A percentile compares a stretch with the other conserved stretches of the same genome.
phyloP scores from a whole-genome alignment of 2,797 vertebrate species.

The Holocentrus rufus region DNA sequence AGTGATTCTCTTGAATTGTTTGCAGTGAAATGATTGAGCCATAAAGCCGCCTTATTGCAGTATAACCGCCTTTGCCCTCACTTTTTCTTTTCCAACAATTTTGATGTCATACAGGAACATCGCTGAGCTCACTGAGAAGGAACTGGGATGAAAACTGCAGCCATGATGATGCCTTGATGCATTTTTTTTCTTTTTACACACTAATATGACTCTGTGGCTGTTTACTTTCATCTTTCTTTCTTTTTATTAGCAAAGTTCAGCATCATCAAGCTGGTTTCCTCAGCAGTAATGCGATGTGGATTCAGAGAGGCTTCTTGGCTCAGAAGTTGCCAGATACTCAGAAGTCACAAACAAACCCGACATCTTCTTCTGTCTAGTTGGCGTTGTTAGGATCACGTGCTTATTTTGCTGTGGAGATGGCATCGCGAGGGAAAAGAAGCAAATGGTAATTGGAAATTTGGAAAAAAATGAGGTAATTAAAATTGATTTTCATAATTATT shows the following conservation, averaged over 20 bases:
- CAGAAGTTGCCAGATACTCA: neutral
- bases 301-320: neutral
- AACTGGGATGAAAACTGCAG: neutral
- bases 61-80: constrained; percentile 4
- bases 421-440: neutral
- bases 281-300: neutral
- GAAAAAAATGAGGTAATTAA: neutral
- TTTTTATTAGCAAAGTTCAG: constrained; percentile 6
- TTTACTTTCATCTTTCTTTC: constrained; percentile 9
- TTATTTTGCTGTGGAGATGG: neutral
- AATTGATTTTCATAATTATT: neutral
- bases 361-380: constrained; percentile 18
- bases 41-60: neutral
- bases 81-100: neutral
- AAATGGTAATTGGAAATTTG: neutral
- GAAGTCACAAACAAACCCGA: constrained; percentile 10
- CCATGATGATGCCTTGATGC: constrained; percentile 13
- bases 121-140: neutral
- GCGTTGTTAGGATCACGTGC: constrained; percentile 7
- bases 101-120: constrained; percentile 9
- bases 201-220: constrained; percentile 3
- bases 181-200: constrained; percentile 1
- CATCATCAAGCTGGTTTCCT: neutral
- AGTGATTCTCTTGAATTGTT: neutral
- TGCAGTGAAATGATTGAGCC: neutral